Evolutionary conservation across 2,797 vertebrate genomes (phyloP), one percentile per base, ranked within the genome.

Genomic region (Coluber constrictor): DNA sequence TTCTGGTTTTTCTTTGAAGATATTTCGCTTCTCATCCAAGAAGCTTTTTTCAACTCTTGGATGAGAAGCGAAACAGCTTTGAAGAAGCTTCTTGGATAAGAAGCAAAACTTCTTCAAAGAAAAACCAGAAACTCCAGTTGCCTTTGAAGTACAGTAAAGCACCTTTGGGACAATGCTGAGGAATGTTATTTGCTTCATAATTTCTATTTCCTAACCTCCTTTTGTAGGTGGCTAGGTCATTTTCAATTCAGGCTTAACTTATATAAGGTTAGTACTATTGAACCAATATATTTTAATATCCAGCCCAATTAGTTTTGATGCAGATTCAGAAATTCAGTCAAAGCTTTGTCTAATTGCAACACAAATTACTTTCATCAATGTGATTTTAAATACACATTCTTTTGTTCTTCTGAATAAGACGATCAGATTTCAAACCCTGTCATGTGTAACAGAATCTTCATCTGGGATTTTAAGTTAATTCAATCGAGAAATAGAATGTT

Each of bases 401-500:
- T 15, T 55, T 87, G 13, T 87, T 87, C 29, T 87, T n/a, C 54
- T 87, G 27, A 25, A 55, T 29, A 87, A 16, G 16, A 32, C 20
- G 8, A 87, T 11, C 37, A 54, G 10, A 89, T 86, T 86, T 89
- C 87, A 89, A 86, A 86, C 51, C 13, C 55, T 89, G 15, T 32
- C 16, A 70, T 59, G 54, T 37, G 6, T 57, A 37, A 47, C 20
- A 86, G 32, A 32, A 43, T 8, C 6, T 60, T 32, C 23, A 1
- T 57, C 25, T 86, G 47, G 7, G 37, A 55, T 63, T 87, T 87
- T 70, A 51, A 79, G 23, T n/a, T 61, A 89, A 60, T 57, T 79
- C 23, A 89, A 59, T 0, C 3, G 23, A 15, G 66, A 91, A n/a
- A 66, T 51, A 61, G 0, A 0, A 0, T 7, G 3, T 11, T 51